phyloP scores from a whole-genome alignment of 2,797 vertebrate genomes.

The Amblyraja radiata region DNA sequence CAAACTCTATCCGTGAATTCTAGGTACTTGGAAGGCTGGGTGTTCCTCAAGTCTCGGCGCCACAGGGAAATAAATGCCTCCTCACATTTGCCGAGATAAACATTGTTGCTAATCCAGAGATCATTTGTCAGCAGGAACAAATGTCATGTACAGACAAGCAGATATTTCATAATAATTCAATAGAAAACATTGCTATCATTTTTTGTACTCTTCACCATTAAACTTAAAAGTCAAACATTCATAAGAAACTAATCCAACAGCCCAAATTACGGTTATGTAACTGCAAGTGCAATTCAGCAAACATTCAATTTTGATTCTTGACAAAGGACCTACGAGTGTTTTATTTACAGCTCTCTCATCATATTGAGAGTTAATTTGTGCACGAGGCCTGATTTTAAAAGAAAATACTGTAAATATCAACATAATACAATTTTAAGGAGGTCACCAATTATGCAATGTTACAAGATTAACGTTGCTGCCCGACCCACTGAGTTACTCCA shows the following conservation, averaged over 20 bases:
- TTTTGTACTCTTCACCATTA: background rate
- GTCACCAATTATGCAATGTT: background rate
- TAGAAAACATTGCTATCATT: background rate
- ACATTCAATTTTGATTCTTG: background rate
- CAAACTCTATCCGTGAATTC: background rate
- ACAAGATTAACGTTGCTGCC: background rate
- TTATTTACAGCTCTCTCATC: background rate
- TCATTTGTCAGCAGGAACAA: background rate
- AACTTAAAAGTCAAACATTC: background rate
- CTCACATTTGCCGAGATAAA: background rate
- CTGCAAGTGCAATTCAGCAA: background rate
- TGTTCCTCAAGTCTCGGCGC: background rate
- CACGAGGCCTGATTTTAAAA: background rate
- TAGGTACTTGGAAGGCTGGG: background rate
- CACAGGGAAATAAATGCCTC: slow-evolving; percentile 1
- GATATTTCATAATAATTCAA: background rate
- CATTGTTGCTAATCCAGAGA: background rate
- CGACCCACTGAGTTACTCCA: too few species aligned
- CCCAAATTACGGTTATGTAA: background rate
- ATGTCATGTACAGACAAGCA: background rate
- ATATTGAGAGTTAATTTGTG: background rate
- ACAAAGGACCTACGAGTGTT: background rate
- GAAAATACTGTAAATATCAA: background rate
- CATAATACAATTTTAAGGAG: background rate
- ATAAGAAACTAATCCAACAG: background rate